Evolutionary conservation across 2,888 invertebrate species (phyloP).

Genomic region (Lasioglossum pauxillum): DNA sequence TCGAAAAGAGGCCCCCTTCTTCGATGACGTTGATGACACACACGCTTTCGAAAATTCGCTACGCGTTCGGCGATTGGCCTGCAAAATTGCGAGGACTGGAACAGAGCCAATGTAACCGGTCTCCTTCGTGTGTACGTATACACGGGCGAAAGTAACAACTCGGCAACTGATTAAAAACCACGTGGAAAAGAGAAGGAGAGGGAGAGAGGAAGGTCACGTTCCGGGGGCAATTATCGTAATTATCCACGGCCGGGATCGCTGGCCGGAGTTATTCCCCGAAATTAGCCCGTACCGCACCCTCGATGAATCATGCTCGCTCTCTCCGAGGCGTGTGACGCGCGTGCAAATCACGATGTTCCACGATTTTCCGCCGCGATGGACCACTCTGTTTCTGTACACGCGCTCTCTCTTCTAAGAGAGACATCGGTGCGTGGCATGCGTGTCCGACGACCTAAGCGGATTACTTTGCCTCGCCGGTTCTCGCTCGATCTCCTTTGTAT

Average conservation of each 20-base stretch:
- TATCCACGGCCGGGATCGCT: conserved; percentile 27
- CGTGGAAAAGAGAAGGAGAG: background rate
- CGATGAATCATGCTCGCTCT: conserved; percentile 59
- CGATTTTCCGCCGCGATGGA: conserved; percentile 65
- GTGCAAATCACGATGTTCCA: conserved; percentile 70
- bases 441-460: conserved; percentile 74
- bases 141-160: background rate
- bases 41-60: conserved; percentile 5
- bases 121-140: background rate
- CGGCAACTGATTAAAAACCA: conserved; percentile 18
- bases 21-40: conserved; percentile 8
- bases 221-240: conserved; percentile 43
- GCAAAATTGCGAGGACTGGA: conserved; percentile 34
- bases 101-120: conserved; percentile 26
- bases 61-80: background rate
- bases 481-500: conserved; percentile 19
- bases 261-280: conserved; percentile 24
- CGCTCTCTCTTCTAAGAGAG: conserved; percentile 60
- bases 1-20: conserved; percentile 29
- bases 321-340: conserved; percentile 53
- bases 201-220: background rate
- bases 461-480: conserved; percentile 50
- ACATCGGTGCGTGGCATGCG: conserved; percentile 65
- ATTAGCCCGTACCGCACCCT: conserved; percentile 42
- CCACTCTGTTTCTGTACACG: conserved; percentile 38